A percentile compares a stretch with the other conserved stretches of the same genome.
phyloP scores from a whole-genome alignment of 2,113 vertebrate genomes.

The Engystomops pustulosus region DNA sequence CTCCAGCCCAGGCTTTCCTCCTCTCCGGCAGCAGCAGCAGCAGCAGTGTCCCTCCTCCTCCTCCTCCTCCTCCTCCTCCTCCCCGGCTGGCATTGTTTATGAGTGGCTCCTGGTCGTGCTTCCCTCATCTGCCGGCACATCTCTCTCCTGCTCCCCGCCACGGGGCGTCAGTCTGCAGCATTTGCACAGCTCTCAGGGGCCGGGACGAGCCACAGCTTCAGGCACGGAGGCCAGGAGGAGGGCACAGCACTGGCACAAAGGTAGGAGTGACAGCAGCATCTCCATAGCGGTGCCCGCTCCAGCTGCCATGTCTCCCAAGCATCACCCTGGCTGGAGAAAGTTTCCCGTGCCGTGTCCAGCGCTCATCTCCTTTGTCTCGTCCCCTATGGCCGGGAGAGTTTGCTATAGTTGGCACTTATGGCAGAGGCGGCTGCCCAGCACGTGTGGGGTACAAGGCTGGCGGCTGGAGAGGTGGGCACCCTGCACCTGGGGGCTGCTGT shows the following conservation, averaged over 20 bases:
- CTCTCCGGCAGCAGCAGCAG: slow-evolving; percentile 20
- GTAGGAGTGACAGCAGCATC: slow-evolving; percentile 52
- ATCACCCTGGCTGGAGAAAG: slow-evolving; percentile 30
- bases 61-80: slow-evolving; percentile 43
- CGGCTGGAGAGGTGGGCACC: not conserved
- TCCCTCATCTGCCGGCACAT: slow-evolving; percentile 52
- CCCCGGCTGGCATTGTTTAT: slow-evolving; percentile 52
- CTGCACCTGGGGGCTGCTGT: no score
- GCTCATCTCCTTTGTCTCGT: slow-evolving; percentile 12
- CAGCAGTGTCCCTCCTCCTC: not conserved
- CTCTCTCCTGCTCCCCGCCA: slow-evolving; percentile 51
- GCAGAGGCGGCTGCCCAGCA: not conserved
- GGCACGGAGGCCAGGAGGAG: slow-evolving; percentile 16
- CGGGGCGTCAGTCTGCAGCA: slow-evolving; percentile 58
- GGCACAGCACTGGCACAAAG: slow-evolving; percentile 45
- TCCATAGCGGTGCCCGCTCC: slow-evolving; percentile 28
- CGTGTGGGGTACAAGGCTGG: slow-evolving; percentile 14
- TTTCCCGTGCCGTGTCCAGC: not conserved
- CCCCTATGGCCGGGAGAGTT: not conserved
- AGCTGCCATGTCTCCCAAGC: slow-evolving; percentile 1
- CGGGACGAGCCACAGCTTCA: slow-evolving; percentile 18
- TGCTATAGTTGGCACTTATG: not conserved
- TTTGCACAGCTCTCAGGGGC: slow-evolving; percentile 16
- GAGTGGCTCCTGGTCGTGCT: slow-evolving; percentile 41
- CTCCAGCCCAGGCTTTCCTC: slow-evolving; percentile 15